Evolutionary conservation across 2,797 vertebrate species (phyloP).

Genomic region (Lateolabrax maculatus): DNA sequence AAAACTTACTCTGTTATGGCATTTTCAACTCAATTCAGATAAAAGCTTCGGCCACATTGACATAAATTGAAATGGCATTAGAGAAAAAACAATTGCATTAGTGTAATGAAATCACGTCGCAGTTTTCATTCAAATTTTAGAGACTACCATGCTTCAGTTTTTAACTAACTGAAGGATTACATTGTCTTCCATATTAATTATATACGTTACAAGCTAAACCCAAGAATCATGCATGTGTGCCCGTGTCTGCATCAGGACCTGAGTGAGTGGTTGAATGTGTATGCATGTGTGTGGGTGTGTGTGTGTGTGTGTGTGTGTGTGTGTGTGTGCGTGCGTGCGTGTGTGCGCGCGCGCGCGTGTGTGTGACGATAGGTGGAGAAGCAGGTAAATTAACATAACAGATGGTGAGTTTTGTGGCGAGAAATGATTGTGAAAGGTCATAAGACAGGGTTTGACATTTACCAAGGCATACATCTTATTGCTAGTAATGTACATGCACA

Average conservation of each 20-base stretch:
- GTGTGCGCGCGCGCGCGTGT: not conserved
- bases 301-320: not conserved
- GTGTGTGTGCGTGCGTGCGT: not conserved
- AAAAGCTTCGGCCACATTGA: conserved; percentile 55
- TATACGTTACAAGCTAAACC: not conserved
- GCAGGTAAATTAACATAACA: conserved; percentile 65
- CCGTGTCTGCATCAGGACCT: not conserved
- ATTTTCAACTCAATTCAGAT: conserved; percentile 53
- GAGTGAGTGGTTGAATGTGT: conserved; percentile 8
- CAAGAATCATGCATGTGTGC: not conserved
- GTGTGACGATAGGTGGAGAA: conserved; percentile 22
- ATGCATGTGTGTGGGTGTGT: not conserved
- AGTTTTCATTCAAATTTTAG: conserved; percentile 22
- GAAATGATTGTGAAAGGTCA: conserved; percentile 74
- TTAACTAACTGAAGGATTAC: conserved; percentile 34
- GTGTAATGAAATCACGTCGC: conserved; percentile 28
- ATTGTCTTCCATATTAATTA: conserved; percentile 10
- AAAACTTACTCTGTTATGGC: conserved; percentile 4
- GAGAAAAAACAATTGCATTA: conserved; percentile 22
- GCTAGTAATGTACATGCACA: conserved; percentile 17
- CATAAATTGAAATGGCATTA: conserved; percentile 46
- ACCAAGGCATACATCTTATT: conserved; percentile 54
- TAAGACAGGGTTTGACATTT: conserved; percentile 73
- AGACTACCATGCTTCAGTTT: conserved; percentile 26
- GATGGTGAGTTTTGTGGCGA: conserved; percentile 60